Percentiles rank a stretch among this genome's conserved stretches.
Evolutionary conservation across 2,797 vertebrate species (phyloP).

Genomic region (Borostomias antarcticus): DNA sequence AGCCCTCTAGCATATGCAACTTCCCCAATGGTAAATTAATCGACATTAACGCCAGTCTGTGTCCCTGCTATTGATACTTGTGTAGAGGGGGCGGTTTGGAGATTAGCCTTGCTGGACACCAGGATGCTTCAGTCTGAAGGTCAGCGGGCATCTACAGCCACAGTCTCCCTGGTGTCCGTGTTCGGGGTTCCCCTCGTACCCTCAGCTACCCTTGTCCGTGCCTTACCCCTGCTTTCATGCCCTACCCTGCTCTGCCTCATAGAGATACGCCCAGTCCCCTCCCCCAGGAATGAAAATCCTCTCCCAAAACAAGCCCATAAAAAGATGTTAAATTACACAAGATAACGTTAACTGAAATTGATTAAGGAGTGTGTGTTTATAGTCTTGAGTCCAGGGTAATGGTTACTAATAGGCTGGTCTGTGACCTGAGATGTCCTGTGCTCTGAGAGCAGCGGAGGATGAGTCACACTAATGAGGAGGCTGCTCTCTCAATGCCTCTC

Average conservation of each 20-base stretch:
- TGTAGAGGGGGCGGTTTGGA: no score
- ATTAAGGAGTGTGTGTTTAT: neutral
- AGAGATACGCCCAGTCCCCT: slow-evolving; percentile 57
- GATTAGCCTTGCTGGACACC: no score
- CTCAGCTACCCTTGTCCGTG: no score
- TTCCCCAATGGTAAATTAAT: no score
- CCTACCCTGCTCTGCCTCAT: slow-evolving; percentile 49
- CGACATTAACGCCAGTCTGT: neutral
- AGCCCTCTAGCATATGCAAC: no score
- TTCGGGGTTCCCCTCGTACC: no score
- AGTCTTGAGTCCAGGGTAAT: neutral
- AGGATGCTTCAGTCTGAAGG: no score
- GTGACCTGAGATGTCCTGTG: neutral
- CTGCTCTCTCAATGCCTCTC: slow-evolving; percentile 19
- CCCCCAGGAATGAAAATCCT: slow-evolving; percentile 41
- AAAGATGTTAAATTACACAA: no score
- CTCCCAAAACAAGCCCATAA: slow-evolving; percentile 60
- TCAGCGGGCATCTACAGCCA: no score
- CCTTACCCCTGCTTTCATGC: no score
- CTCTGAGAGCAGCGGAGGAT: neutral
- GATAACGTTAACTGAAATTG: no score
- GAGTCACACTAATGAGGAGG: neutral
- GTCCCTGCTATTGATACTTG: neutral
- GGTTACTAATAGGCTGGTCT: neutral
- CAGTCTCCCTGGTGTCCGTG: no score